phyloP scores from a whole-genome alignment of 1,140 invertebrate species.

The Microplitis demolitor region DNA sequence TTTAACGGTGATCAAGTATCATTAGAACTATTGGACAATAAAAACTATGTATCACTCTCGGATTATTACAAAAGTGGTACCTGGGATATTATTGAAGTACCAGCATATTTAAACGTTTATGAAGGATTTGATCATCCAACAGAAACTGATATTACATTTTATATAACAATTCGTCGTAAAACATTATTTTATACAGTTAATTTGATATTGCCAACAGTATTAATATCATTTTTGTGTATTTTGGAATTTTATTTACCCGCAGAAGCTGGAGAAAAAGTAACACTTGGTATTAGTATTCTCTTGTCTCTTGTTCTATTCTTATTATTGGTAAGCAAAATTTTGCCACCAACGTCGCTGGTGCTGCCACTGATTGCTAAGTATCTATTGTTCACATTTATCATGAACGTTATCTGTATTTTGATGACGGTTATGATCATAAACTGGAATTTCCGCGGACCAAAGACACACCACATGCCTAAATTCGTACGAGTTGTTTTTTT shows the following conservation, averaged over 20 bases:
- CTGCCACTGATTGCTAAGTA: conserved; percentile 98
- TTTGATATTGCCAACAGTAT: conserved; percentile 95
- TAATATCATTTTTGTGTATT: conserved; percentile 98
- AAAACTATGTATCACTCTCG: conserved; percentile 92
- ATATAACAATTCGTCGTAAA: conserved; percentile 95
- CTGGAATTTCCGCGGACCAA: conserved; percentile 96
- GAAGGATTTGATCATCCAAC: conserved; percentile 75
- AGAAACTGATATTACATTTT: conserved; percentile 96
- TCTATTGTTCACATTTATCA: conserved; percentile 98
- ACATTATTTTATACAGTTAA: conserved; percentile 99
- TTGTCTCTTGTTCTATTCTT: conserved; percentile 99
- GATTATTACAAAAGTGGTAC: conserved; percentile 99
- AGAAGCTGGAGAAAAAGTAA: conserved; percentile 93
- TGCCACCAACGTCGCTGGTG: conserved; percentile 96
- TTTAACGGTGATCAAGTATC: conserved; percentile 98
- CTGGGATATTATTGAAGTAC: conserved; percentile 98
- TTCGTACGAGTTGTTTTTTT: conserved; percentile 93
- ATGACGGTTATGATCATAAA: conserved; percentile 99
- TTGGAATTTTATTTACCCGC: conserved; percentile 97
- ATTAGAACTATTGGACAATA: conserved; percentile 90
- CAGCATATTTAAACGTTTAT: conserved; percentile 90
- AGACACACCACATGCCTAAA: conserved; percentile 88
- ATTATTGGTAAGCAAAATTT: conserved; percentile 96
- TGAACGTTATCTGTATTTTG: conserved; percentile 99
- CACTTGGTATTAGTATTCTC: conserved; percentile 96